Percentiles rank a stretch among this genome's conserved stretches.
phyloP scores from a whole-genome alignment of 2,113 vertebrate genomes.

The Antigone vipio region DNA sequence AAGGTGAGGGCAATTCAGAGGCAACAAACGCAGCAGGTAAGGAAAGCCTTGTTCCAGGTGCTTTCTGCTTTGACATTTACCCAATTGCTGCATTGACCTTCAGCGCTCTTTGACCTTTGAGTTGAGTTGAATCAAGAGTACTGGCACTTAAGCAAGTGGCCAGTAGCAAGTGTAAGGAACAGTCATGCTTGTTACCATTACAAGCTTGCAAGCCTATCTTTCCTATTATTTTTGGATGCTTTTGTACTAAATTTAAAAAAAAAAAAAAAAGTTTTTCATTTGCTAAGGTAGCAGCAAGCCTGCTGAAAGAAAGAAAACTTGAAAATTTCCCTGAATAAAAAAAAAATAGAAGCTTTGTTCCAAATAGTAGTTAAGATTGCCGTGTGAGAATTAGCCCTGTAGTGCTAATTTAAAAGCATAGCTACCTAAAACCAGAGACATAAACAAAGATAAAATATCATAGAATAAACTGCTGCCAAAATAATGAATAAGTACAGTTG shows the following conservation, averaged over 20 bases:
- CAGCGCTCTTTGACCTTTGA: neutral
- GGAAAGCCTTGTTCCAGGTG: neutral
- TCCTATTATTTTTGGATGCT: neutral
- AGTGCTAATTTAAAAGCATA: slow-evolving; percentile 35
- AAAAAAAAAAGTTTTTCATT: neutral
- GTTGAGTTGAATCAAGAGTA: neutral
- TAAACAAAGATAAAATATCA: neutral
- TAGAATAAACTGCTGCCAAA: neutral
- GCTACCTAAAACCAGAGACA: neutral
- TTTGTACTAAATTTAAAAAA: neutral
- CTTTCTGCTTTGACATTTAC: neutral
- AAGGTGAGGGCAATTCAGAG: slow-evolving; percentile 78
- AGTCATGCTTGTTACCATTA: neutral
- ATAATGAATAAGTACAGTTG: neutral
- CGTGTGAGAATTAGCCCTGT: neutral
- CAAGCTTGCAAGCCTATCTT: neutral
- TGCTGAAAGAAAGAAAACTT: neutral
- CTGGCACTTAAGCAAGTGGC: neutral
- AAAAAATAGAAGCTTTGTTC: neutral
- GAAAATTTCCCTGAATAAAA: neutral
- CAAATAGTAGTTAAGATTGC: neutral
- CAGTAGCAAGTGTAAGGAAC: neutral
- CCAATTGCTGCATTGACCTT: neutral
- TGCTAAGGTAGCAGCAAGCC: neutral
- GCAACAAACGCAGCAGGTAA: slow-evolving; percentile 79